Conservation (phyloP, 1,140 invertebrate genomes). For the Dreissena rostriformis region DNA sequence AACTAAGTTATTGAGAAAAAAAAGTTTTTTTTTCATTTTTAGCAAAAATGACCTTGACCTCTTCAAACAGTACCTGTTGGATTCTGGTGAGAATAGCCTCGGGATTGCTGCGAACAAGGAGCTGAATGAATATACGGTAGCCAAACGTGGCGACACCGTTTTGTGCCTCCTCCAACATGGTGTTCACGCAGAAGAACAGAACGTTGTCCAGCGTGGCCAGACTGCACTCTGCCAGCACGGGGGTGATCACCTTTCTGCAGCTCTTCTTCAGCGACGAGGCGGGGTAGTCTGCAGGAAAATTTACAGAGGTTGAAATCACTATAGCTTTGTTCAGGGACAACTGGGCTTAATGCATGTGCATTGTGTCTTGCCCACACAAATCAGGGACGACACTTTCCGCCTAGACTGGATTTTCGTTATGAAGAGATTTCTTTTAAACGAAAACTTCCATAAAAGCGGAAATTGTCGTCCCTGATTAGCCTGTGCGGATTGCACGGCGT, state of each 20-base stretch:
- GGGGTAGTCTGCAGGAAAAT: conserved; percentile 68
- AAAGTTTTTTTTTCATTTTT: not conserved
- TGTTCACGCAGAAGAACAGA: conserved; percentile 72
- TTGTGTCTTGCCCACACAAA: too few relatives aligned
- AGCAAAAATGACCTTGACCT: not conserved
- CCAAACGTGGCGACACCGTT: conserved; percentile 72
- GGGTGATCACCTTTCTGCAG: conserved; percentile 62
- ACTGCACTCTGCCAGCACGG: conserved; percentile 62
- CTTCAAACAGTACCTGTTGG: conserved; percentile 59
- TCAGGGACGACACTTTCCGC: too few relatives aligned
- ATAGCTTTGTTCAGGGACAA: too few relatives aligned
- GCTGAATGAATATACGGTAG: conserved; percentile 75
- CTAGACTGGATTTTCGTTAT: too few relatives aligned
- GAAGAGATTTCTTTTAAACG: too few relatives aligned
- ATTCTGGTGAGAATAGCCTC: conserved; percentile 63
- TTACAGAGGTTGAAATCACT: too few relatives aligned
- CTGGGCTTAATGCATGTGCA: too few relatives aligned
- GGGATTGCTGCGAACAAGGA: conserved; percentile 65
- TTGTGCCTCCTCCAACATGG: conserved; percentile 65
- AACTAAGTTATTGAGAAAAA: not conserved
- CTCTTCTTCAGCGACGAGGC: conserved; percentile 60
- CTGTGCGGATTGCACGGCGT: too few relatives aligned
- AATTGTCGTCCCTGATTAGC: too few relatives aligned
- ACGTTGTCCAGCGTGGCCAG: conserved; percentile 66
- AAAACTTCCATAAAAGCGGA: too few relatives aligned